phyloP scores from a whole-genome alignment of 30 jellyfish, hydroid and myxozoan species.

The Aurelia coerulea region DNA sequence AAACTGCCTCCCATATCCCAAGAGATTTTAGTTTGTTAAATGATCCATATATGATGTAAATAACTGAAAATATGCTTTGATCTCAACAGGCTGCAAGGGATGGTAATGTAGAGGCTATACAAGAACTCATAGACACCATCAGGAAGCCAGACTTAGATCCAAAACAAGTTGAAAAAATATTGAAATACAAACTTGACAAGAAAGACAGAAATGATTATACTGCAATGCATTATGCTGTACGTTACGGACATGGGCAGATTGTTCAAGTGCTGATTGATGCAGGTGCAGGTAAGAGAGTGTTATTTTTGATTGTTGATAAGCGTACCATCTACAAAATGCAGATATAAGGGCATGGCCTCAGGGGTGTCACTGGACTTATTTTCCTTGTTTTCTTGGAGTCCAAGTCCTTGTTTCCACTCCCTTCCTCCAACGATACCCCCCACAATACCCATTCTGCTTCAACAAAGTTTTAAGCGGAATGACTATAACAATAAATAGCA shows the following conservation, averaged over 20 bases:
- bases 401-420: too few relatives aligned
- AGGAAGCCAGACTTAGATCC: background rate
- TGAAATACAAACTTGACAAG: constrained; percentile 49
- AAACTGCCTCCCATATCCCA: background rate
- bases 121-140: background rate
- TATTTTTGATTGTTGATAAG: too few relatives aligned
- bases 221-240: constrained; percentile 83
- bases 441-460: too few relatives aligned
- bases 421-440: too few relatives aligned
- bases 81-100: constrained; percentile 53
- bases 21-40: background rate
- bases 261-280: constrained; percentile 15
- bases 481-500: too few relatives aligned
- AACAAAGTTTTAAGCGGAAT: too few relatives aligned
- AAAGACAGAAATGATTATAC: constrained; percentile 61
- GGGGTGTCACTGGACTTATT: too few relatives aligned
- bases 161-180: background rate
- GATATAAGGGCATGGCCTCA: too few relatives aligned
- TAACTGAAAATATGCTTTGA: background rate
- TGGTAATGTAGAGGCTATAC: constrained; percentile 3
- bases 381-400: too few relatives aligned
- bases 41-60: background rate
- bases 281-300: constrained; percentile 61
- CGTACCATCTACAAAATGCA: too few relatives aligned
- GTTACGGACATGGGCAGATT: constrained; percentile 73